Evolutionary conservation across 2,113 vertebrate species (phyloP).

Genomic region (Colaptes auratus): DNA sequence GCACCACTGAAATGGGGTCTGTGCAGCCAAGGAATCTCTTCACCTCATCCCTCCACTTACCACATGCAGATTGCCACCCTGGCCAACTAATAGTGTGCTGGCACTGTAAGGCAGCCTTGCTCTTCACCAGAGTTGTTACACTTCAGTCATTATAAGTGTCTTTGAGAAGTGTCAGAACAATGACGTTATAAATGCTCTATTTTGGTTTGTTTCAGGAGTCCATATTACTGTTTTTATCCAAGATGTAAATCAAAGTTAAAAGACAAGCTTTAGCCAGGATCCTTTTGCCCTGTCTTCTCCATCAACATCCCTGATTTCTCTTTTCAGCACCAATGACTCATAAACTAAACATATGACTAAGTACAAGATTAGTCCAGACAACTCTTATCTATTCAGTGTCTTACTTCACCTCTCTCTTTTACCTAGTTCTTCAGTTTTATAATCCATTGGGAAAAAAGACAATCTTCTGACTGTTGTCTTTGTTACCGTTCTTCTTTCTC

Average conservation of each 20-base stretch:
- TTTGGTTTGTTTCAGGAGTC: neutral
- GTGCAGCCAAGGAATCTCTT: neutral
- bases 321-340: neutral
- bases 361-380: neutral
- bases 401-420: neutral
- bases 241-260: neutral
- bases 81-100: neutral
- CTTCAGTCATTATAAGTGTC: neutral
- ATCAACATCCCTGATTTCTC: neutral
- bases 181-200: neutral
- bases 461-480: neutral
- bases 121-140: neutral
- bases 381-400: neutral
- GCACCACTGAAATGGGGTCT: neutral
- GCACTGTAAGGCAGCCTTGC: constrained; percentile 11
- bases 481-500: neutral
- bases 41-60: neutral
- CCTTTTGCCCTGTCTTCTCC: neutral
- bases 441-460: neutral
- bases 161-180: neutral
- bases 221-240: neutral
- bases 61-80: neutral
- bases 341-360: neutral
- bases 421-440: neutral
- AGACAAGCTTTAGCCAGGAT: neutral